These are phyloP conservation scores for Xiphydria camelus DNA, from an alignment of 2,888 invertebrate species.

Conservation along the genomic window DNA sequence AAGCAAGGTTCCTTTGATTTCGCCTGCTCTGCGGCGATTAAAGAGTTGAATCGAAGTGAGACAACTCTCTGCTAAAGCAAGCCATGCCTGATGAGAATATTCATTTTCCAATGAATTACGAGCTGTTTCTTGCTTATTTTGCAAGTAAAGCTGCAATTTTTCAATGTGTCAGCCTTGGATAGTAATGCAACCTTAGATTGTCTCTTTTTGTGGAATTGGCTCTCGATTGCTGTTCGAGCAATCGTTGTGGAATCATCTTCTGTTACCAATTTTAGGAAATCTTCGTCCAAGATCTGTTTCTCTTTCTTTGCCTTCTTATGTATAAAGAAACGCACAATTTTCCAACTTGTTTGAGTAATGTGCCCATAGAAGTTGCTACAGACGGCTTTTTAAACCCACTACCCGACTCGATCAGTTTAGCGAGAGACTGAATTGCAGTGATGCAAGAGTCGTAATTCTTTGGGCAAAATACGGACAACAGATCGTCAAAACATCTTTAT, in stretches of 20 bases:
- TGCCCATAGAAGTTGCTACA: slow-evolving; percentile 18
- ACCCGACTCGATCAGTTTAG: slow-evolving; percentile 10
- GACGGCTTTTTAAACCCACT: slow-evolving; percentile 16
- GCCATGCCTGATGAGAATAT: slow-evolving; percentile 11
- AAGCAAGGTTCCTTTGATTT: slow-evolving; percentile 19
- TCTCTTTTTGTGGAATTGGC: slow-evolving; percentile 9
- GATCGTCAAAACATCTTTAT: slow-evolving; percentile 10
- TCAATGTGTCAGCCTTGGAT: slow-evolving; percentile 16
- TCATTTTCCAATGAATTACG: slow-evolving; percentile 6
- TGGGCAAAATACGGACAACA: slow-evolving; percentile 16
- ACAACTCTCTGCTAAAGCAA: slow-evolving; percentile 5
- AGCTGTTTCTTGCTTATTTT: slow-evolving; percentile 3
- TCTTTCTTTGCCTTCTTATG: slow-evolving; percentile 17
- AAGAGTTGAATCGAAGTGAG: slow-evolving; percentile 21
- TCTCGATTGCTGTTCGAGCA: slow-evolving; percentile 18
- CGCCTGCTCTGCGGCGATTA: slow-evolving; percentile 27
- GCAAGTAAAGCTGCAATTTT: slow-evolving; percentile 12
- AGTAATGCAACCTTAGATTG: slow-evolving; percentile 13
- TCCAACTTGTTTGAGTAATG: slow-evolving; percentile 18
- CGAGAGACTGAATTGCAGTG: slow-evolving; percentile 16
- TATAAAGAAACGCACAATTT: slow-evolving; percentile 14
- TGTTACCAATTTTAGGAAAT: slow-evolving; percentile 19
- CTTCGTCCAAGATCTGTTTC: slow-evolving; percentile 15
- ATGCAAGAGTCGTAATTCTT: slow-evolving; percentile 15
- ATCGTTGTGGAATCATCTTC: slow-evolving; percentile 14